Conservation (phyloP, 2,797 vertebrate genomes). For the Pseudochromis fuscus region DNA sequence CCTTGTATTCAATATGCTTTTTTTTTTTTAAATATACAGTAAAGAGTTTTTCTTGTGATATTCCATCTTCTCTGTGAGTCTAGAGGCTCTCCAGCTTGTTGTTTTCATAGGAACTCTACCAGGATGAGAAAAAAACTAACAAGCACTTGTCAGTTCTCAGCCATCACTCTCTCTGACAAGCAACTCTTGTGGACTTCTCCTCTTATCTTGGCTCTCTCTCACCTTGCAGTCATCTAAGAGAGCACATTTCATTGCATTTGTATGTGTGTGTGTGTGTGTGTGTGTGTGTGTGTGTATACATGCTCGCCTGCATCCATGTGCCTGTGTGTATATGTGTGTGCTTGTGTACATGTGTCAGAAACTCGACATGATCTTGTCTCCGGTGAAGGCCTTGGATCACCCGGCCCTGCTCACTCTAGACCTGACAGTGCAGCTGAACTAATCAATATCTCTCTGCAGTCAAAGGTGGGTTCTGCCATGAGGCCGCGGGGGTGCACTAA, state of each 20-base stretch:
- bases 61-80: conserved; percentile 45
- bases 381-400: conserved; percentile 93
- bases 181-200: conserved; percentile 90
- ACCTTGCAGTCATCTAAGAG: conserved; percentile 82
- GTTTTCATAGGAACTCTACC: conserved; percentile 79
- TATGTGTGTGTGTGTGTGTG: conserved; percentile 83
- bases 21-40: conserved; percentile 25
- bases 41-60: conserved; percentile 37
- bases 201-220: conserved; percentile 84
- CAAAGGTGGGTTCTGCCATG: conserved; percentile 86
- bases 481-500: conserved; percentile 91
- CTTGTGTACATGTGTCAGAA: conserved; percentile 80
- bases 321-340: conserved; percentile 79
- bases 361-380: conserved; percentile 91
- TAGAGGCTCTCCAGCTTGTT: conserved; percentile 55
- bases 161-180: conserved; percentile 88
- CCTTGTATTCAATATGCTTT: conserved; percentile 25
- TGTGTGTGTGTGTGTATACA: conserved; percentile 54
- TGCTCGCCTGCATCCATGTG: conserved; percentile 69
- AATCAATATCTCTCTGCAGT: conserved; percentile 94
- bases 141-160: conserved; percentile 93
- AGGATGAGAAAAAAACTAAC: conserved; percentile 90
- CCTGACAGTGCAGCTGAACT: conserved; percentile 95
- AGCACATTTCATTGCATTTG: conserved; percentile 87
- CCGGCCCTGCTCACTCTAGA: conserved; percentile 90